A percentile compares a stretch with the other conserved stretches of the same genome.
These are phyloP conservation scores for Microctenopoma steveboyesi DNA, from an alignment of 2,797 vertebrate species.

Conservation along the genomic window DNA sequence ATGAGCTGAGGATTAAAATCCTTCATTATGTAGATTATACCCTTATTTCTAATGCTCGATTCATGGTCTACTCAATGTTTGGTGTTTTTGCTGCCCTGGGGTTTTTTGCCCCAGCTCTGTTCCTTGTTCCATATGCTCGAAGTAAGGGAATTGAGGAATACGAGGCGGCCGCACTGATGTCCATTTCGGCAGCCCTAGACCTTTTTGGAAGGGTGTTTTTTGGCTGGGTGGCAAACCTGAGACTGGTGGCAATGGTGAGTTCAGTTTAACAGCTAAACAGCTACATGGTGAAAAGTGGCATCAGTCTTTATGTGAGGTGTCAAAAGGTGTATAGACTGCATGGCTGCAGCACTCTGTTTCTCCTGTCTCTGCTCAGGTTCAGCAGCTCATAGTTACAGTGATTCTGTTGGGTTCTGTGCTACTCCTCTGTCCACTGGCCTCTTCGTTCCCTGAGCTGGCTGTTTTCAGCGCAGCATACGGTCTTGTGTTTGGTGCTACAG, in stretches of 20 bases:
- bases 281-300: not conserved
- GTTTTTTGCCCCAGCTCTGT: conserved; percentile 81
- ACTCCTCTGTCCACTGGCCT: conserved; percentile 80
- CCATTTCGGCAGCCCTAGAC: conserved; percentile 78
- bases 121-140: conserved; percentile 81
- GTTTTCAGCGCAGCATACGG: conserved; percentile 78
- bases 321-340: not conserved
- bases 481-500: conserved; percentile 79
- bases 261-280: not conserved
- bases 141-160: conserved; percentile 81
- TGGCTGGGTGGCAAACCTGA: conserved; percentile 84
- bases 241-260: conserved; percentile 67
- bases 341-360: not conserved
- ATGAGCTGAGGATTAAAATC: conserved; percentile 44
- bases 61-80: conserved; percentile 83
- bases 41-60: conserved; percentile 66
- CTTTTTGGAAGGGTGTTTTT: conserved; percentile 79
- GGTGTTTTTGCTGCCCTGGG: conserved; percentile 82
- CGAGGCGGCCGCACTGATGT: conserved; percentile 80
- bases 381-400: conserved; percentile 76
- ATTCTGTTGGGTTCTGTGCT: conserved; percentile 74
- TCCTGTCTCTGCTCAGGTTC: conserved; percentile 51
- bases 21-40: conserved; percentile 72
- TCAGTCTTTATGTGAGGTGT: not conserved
- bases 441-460: conserved; percentile 72